Percentiles rank a stretch among this genome's conserved stretches.
Evolutionary conservation across 64 coral and sea anemone genomes (phyloP).

Genomic region (Anthopleura sola): DNA sequence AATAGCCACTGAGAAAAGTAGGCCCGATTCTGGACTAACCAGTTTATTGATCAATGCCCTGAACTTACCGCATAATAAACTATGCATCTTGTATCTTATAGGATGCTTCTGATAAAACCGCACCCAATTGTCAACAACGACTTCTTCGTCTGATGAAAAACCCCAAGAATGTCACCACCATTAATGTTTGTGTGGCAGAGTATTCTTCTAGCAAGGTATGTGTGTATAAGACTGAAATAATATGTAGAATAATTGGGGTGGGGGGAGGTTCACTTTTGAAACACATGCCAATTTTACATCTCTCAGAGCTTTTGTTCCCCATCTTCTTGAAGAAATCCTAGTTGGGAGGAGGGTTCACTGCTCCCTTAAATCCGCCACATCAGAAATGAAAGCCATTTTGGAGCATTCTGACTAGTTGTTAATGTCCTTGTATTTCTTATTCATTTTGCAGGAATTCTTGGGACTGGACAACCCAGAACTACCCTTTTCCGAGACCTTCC

Average conservation of each 20-base stretch:
- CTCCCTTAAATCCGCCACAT: too few relatives aligned
- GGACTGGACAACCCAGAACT: not conserved
- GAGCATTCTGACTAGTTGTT: too few relatives aligned
- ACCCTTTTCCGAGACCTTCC: conserved; percentile 1
- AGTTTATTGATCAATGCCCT: not conserved
- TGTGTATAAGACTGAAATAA: not conserved
- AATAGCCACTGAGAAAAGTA: too few relatives aligned
- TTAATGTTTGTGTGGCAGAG: conserved; percentile 9
- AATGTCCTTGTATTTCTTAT: not conserved
- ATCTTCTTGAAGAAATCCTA: too few relatives aligned
- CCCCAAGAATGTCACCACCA: not conserved
- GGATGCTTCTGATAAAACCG: not conserved
- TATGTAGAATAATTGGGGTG: not conserved
- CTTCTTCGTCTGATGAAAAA: conserved; percentile 9
- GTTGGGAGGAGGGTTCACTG: too few relatives aligned
- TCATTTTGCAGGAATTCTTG: not conserved
- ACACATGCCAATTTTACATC: too few relatives aligned
- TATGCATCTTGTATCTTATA: not conserved
- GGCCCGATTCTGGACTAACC: not conserved
- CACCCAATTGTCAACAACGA: not conserved
- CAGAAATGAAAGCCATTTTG: too few relatives aligned
- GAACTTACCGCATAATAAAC: not conserved
- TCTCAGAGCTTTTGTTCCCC: too few relatives aligned
- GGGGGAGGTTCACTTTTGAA: not conserved
- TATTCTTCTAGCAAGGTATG: not conserved